phyloP scores from a whole-genome alignment of 53 echinoderm and acorn worm genomes.

The Pentamera pediparva region DNA sequence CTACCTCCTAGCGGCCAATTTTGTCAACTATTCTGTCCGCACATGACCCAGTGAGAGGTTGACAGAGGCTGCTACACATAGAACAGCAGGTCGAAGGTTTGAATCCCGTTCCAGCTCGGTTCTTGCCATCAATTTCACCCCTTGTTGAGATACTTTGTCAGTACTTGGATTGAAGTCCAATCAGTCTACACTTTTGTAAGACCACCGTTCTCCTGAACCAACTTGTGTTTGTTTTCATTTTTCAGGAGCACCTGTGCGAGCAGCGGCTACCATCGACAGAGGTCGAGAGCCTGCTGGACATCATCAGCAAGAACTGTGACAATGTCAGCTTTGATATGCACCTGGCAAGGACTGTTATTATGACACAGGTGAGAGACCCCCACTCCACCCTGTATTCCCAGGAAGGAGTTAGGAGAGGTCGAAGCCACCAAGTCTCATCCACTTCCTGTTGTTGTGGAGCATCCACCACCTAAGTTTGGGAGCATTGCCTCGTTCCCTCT shows the following conservation, averaged over 20 bases:
- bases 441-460: too few relatives aligned
- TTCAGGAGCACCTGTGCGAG: conserved; percentile 86
- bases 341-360: conserved; percentile 66
- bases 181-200: too few relatives aligned
- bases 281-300: conserved; percentile 69
- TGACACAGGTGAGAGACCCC: conserved; percentile 56
- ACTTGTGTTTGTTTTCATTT: background rate
- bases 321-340: conserved; percentile 81
- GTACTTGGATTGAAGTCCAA: too few relatives aligned
- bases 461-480: too few relatives aligned
- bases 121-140: background rate
- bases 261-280: conserved; percentile 80
- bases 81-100: background rate
- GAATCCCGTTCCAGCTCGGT: background rate
- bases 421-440: too few relatives aligned
- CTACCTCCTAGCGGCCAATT: too few relatives aligned
- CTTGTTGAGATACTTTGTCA: background rate
- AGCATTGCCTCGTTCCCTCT: too few relatives aligned
- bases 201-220: background rate
- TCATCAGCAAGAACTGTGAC: conserved; percentile 72
- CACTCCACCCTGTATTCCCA: background rate
- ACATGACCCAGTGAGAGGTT: too few relatives aligned
- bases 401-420: too few relatives aligned
- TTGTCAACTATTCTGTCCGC: too few relatives aligned
- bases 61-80: background rate